Evolutionary conservation across 2,888 invertebrate species (phyloP).

Genomic region (Protophormia terraenovae): DNA sequence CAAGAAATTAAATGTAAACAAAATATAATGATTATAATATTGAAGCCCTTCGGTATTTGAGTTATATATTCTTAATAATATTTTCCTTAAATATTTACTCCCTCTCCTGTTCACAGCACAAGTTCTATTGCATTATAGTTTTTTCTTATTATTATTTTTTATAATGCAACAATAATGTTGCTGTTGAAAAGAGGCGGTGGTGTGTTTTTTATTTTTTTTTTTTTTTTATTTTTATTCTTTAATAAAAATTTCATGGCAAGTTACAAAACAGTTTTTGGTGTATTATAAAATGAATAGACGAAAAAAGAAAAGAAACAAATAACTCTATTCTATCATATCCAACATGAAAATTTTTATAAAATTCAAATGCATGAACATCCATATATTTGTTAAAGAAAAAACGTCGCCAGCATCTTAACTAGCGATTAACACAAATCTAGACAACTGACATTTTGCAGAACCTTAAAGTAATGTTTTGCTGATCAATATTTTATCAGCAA

Average conservation of each 20-base stretch:
- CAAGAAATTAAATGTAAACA: not conserved
- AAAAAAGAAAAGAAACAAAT: not conserved
- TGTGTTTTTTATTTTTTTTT: slow-evolving; percentile 2
- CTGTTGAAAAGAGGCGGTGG: slow-evolving; percentile 57
- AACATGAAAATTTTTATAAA: slow-evolving; percentile 47
- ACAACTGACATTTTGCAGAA: slow-evolving; percentile 2
- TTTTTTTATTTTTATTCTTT: slow-evolving; percentile 11
- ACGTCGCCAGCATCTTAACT: slow-evolving; percentile 3
- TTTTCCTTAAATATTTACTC: not conserved
- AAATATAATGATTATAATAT: too few relatives aligned
- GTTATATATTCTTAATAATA: not conserved
- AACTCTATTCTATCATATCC: slow-evolving; percentile 52
- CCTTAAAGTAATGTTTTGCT: not conserved
- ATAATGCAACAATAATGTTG: slow-evolving; percentile 1
- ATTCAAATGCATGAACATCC: slow-evolving; percentile 39
- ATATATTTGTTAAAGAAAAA: slow-evolving; percentile 44
- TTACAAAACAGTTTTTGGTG: slow-evolving; percentile 21
- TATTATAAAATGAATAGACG: slow-evolving; percentile 22
- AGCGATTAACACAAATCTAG: slow-evolving; percentile 2
- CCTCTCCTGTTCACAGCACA: not conserved
- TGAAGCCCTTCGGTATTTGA: too few relatives aligned
- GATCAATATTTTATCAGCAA: not conserved
- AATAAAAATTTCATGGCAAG: slow-evolving; percentile 50
- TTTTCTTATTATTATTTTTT: too few relatives aligned
- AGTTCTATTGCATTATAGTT: slow-evolving; percentile 3